Conservation (phyloP, 2,113 vertebrate species). For the Notothenia rossii region DNA sequence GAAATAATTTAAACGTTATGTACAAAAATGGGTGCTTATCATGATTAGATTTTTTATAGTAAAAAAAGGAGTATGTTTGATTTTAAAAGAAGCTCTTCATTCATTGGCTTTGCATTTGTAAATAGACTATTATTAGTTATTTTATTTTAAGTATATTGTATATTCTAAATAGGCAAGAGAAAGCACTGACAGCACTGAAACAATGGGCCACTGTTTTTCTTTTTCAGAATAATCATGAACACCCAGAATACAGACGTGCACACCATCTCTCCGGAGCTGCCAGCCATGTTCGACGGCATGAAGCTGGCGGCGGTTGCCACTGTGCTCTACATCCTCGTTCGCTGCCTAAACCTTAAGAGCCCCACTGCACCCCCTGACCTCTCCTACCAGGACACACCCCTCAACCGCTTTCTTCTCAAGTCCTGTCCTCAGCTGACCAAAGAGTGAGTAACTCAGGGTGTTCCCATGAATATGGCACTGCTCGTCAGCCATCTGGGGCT, state of each 20-base stretch:
- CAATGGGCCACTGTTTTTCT: neutral
- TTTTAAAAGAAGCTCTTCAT: neutral
- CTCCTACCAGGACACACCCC: slow-evolving; percentile 92
- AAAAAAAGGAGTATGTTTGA: too few species aligned
- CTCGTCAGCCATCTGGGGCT: slow-evolving; percentile 34
- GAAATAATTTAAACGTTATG: neutral
- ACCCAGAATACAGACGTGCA: slow-evolving; percentile 78
- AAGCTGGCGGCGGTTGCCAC: slow-evolving; percentile 96
- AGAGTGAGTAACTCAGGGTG: slow-evolving; percentile 91
- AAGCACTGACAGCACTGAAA: neutral
- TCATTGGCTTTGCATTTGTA: neutral
- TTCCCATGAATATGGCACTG: slow-evolving; percentile 41
- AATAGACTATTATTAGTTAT: neutral
- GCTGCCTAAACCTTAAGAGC: slow-evolving; percentile 97
- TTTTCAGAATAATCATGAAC: slow-evolving; percentile 78
- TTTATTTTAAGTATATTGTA: too few species aligned
- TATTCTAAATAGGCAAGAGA: neutral
- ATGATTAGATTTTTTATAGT: too few species aligned
- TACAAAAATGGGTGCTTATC: neutral
- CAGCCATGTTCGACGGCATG: slow-evolving; percentile 96
- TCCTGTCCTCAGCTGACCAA: slow-evolving; percentile 96
- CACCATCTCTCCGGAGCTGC: slow-evolving; percentile 91
- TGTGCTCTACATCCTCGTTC: slow-evolving; percentile 93
- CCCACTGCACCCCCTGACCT: slow-evolving; percentile 94
- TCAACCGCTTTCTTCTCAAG: slow-evolving; percentile 93